These are phyloP conservation scores for Lates japonicus DNA, from an alignment of 2,797 vertebrate genomes.

Conservation along the genomic window DNA sequence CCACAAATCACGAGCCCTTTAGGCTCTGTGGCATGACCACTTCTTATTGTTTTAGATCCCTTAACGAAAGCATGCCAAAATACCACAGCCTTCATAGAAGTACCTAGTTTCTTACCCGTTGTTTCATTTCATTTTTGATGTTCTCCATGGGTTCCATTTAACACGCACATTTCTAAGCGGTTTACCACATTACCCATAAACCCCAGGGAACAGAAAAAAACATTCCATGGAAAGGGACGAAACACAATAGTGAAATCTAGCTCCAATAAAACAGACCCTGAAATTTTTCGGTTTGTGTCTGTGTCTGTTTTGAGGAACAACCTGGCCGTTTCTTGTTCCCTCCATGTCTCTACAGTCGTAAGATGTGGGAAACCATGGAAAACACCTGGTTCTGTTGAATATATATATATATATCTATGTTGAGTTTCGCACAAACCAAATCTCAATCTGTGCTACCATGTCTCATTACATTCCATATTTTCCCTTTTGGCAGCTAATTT, in stretches of 20 bases:
- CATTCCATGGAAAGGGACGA: conserved; percentile 63
- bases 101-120: conserved; percentile 63
- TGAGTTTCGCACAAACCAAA: not conserved
- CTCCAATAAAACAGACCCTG: conserved; percentile 63
- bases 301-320: conserved; percentile 43
- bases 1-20: conserved; percentile 24
- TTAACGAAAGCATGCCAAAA: conserved; percentile 50
- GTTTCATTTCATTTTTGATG: conserved; percentile 71
- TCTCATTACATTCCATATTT: not conserved
- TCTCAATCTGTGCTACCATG: not conserved
- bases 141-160: conserved; percentile 61
- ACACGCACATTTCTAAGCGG: conserved; percentile 67
- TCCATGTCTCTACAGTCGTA: conserved; percentile 1
- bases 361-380: conserved; percentile 40
- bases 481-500: not conserved
- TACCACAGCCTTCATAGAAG: conserved; percentile 63
- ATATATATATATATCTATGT: conserved; percentile 1
- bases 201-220: conserved; percentile 63
- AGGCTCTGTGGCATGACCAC: conserved; percentile 45
- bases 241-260: conserved; percentile 69
- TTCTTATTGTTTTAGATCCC: conserved; percentile 38
- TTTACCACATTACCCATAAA: conserved; percentile 77
- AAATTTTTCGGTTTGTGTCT: conserved; percentile 46
- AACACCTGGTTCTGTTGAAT: conserved; percentile 42
- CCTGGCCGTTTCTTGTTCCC: conserved; percentile 41